Percentiles rank a stretch among this genome's conserved stretches.
phyloP scores from a whole-genome alignment of 2,113 vertebrate species.

The Maylandia zebra region DNA sequence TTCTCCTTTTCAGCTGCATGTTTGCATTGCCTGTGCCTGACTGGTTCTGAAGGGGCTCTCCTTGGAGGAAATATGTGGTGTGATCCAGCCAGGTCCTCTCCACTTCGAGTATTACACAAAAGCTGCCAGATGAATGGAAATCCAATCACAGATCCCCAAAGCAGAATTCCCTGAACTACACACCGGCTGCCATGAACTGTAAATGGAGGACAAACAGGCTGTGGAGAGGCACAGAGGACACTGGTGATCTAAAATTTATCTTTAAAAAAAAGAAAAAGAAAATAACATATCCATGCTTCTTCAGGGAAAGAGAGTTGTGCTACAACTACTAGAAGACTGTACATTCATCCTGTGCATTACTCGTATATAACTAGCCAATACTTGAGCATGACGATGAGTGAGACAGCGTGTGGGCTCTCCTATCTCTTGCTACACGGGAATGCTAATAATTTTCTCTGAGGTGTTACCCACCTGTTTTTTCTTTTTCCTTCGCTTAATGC shows the following conservation, averaged over 20 bases:
- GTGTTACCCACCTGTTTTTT: constrained; percentile 48
- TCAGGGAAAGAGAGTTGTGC: not conserved
- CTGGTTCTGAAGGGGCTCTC: constrained; percentile 10
- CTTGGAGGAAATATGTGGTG: constrained; percentile 46
- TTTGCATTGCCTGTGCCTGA: constrained; percentile 26
- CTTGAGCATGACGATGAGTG: constrained; percentile 8
- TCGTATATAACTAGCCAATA: not conserved
- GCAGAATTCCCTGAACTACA: constrained; percentile 19
- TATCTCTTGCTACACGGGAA: constrained; percentile 38
- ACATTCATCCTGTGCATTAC: not conserved
- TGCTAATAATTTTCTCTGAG: constrained; percentile 58
- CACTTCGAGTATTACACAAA: constrained; percentile 39
- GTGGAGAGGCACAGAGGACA: not conserved
- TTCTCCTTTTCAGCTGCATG: constrained; percentile 27
- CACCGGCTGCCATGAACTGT: not conserved
- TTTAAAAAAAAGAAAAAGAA: not conserved
- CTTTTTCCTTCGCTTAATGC: constrained; percentile 41
- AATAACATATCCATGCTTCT: not conserved
- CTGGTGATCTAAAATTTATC: not conserved
- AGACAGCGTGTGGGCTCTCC: constrained; percentile 47
- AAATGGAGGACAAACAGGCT: not conserved
- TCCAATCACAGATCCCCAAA: constrained; percentile 39
- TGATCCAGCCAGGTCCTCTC: constrained; percentile 36
- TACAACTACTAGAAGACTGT: not conserved
- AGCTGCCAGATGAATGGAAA: constrained; percentile 47